Evolutionary conservation across 2,888 invertebrate genomes (phyloP).

Genomic region (Amphipoea lucens): DNA sequence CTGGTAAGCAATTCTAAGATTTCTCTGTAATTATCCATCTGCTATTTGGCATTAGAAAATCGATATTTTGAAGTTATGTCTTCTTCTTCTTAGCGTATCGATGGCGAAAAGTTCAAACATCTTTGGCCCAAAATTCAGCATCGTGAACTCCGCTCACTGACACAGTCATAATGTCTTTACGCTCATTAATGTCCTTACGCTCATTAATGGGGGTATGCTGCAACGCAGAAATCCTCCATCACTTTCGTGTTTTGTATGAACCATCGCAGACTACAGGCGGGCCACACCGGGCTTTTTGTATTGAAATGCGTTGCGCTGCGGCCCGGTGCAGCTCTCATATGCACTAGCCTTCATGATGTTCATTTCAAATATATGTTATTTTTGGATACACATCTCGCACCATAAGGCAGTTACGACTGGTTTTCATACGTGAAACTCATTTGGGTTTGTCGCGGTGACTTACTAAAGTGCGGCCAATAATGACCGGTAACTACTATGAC

Average conservation of each 20-base stretch:
- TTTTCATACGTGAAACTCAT: slow-evolving; percentile 2
- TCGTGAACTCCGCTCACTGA: neutral
- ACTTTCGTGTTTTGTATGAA: neutral
- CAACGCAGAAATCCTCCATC: neutral
- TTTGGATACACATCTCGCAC: neutral
- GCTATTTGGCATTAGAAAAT: neutral
- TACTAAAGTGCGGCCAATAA: neutral
- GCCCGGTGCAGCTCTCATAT: neutral
- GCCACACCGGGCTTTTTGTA: neutral
- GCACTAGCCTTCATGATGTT: neutral
- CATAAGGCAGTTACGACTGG: neutral
- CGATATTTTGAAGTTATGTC: neutral
- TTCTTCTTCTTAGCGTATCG: neutral
- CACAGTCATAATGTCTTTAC: neutral
- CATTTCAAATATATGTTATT: neutral
- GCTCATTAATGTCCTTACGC: neutral
- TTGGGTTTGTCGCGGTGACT: neutral
- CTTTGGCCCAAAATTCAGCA: neutral
- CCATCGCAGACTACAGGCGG: neutral
- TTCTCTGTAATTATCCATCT: neutral
- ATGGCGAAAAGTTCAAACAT: neutral
- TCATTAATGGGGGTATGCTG: neutral
- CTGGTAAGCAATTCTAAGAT: slow-evolving; percentile 73
- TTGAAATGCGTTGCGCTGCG: neutral
- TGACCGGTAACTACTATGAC: neutral